Evolutionary conservation across 1,140 invertebrate species (phyloP), one percentile per base, ranked within the genome.

Genomic region (Orussus abietinus): DNA sequence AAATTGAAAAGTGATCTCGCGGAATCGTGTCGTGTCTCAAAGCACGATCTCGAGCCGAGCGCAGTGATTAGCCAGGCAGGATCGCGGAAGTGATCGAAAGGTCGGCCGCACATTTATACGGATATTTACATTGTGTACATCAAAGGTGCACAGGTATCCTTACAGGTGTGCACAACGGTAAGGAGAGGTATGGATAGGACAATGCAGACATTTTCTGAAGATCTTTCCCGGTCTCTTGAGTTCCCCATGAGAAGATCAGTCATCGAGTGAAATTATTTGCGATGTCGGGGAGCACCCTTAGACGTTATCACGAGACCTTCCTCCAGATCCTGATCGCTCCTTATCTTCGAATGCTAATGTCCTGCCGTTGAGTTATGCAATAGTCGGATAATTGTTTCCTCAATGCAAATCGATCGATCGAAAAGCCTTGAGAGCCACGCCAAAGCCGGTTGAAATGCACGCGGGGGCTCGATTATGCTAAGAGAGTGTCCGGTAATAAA

Each of bases 401-500:
- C 49, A 51, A 64, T 64, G 55, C 51, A 63, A 56, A 66, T 62
- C 35, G 38, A 62, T 59, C 53, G 42, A 48, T 54, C 55, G 51
- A 45, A 55, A 51, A 58, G 13, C 55, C 64, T 66, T 66, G 59
- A 54, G 42, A 39, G 38, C 33, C 28, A 44, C 41, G 44, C 20
- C 46, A n/a, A n/a, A n/a, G n/a, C n/a, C n/a, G n/a, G 31, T 61
- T 48, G 38, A 41, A 29, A 57, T 28, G 41, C 31, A 53, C 37
- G 40, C 19, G 45, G 53, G 50, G 51, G 56, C 56, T 63, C 56
- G 55, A 63, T 59, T 59, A 66, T 62, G 52, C 28, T 64, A 65
- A 67, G n/a, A n/a, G n/a, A n/a, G 64, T 53, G 51, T 40, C 12
- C 5, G 18, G 15, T 38, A 37, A 48, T 49, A 40, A 41, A 38